Evolutionary conservation across 2,888 invertebrate species (phyloP).

Genomic region (Himalopsyche japonica): DNA sequence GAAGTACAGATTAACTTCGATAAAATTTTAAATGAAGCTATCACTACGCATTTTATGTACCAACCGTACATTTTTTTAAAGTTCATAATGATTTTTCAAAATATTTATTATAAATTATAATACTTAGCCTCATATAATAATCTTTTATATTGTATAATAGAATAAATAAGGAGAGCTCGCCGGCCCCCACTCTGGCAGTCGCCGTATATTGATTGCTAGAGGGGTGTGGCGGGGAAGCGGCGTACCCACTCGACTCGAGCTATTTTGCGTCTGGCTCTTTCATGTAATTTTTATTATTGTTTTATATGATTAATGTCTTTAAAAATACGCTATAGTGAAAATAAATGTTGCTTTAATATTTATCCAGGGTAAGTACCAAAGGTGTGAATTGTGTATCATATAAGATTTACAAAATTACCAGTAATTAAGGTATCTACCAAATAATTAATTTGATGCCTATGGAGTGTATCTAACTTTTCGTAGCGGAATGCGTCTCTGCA

Average conservation of each 20-base stretch:
- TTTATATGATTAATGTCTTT: constrained; percentile 47
- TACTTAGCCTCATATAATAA: neutral
- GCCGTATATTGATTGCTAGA: constrained; percentile 43
- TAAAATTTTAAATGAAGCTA: no score
- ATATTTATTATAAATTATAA: neutral
- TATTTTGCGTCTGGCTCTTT: constrained; percentile 64
- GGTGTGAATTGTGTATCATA: constrained; percentile 14
- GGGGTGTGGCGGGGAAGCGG: constrained; percentile 56
- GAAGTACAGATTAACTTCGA: no score
- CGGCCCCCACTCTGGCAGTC: constrained; percentile 29
- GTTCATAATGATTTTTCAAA: neutral
- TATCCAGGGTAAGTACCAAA: constrained; percentile 20
- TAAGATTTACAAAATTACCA: constrained; percentile 8
- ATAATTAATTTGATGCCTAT: constrained; percentile 27
- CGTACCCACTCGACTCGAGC: constrained; percentile 65
- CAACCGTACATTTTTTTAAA: no score
- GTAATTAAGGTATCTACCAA: constrained; percentile 24
- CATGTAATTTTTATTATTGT: constrained; percentile 60
- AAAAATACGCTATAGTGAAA: constrained; percentile 17
- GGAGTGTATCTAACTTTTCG: constrained; percentile 48
- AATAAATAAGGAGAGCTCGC: constrained; percentile 23
- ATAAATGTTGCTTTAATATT: constrained; percentile 21
- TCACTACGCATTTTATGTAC: no score
- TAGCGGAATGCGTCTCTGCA: constrained; percentile 63
- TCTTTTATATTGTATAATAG: neutral